Evolutionary conservation across 2,888 invertebrate genomes (phyloP).

Genomic region (Graphium colonna): DNA sequence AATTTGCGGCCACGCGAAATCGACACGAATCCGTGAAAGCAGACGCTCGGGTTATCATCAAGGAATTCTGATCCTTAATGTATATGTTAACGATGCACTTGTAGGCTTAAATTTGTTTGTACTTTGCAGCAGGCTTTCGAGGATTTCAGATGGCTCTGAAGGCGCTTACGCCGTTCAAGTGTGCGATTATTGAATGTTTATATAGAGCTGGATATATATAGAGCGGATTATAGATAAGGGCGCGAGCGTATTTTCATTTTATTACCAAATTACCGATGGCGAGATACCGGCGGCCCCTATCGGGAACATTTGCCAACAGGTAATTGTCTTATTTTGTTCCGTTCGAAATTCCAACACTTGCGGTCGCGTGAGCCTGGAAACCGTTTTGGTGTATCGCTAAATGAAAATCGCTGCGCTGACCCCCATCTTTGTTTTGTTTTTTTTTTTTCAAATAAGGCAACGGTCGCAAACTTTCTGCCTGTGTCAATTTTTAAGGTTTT

Average conservation of each 20-base stretch:
- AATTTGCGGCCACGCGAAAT: conserved; percentile 74
- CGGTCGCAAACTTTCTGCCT: not conserved
- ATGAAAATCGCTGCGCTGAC: conserved; percentile 14
- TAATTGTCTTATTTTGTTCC: conserved; percentile 65
- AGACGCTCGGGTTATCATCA: conserved; percentile 39
- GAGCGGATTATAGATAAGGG: conserved; percentile 73
- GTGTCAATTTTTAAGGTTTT: not conserved
- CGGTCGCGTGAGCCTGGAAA: conserved; percentile 30
- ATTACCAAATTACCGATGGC: conserved; percentile 80
- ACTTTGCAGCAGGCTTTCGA: conserved; percentile 23
- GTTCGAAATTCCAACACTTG: conserved; percentile 53
- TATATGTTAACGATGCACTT: conserved; percentile 37
- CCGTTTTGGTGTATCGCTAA: conserved; percentile 21
- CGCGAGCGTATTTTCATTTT: conserved; percentile 77
- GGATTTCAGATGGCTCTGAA: conserved; percentile 37
- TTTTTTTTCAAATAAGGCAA: not conserved
- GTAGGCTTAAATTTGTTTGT: conserved; percentile 29
- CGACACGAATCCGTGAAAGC: conserved; percentile 61
- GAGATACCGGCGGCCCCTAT: conserved; percentile 62
- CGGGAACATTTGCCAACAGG: conserved; percentile 70
- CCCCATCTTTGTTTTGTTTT: conserved; percentile 19
- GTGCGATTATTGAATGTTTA: conserved; percentile 53
- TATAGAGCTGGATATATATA: conserved; percentile 70
- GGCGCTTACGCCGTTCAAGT: conserved; percentile 40
- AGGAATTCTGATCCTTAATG: conserved; percentile 52